Evolutionary conservation across 2,113 vertebrate genomes (phyloP).

Genomic region (Zosterops pallidus): DNA sequence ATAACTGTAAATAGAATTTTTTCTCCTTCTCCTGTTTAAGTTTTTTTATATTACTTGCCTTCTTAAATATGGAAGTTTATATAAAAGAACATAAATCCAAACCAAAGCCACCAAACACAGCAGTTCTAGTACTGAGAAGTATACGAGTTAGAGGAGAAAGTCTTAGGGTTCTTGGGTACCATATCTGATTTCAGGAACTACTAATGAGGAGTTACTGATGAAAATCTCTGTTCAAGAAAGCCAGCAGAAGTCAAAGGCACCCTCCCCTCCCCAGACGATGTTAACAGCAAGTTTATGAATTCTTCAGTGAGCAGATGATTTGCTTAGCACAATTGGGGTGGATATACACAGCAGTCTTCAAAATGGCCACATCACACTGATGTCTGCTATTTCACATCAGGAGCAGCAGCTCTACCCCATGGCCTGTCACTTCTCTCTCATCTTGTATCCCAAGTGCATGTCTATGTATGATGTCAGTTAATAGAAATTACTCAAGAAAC

Average conservation of each 20-base stretch:
- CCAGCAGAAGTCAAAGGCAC: neutral
- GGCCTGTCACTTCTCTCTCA: accelerated
- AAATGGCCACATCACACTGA: neutral
- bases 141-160: neutral
- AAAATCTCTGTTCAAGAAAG: neutral
- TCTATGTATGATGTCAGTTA: neutral
- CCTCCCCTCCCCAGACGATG: accelerated
- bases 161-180: neutral
- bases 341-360: neutral
- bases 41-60: neutral
- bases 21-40: neutral
- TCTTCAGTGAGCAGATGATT: neutral
- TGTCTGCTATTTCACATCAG: neutral
- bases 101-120: neutral
- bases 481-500: neutral
- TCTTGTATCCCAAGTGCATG: accelerated
- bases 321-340: accelerated
- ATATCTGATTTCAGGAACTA: neutral
- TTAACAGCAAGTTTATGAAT: neutral
- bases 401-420: neutral
- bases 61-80: neutral
- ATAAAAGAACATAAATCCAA: neutral
- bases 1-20: neutral
- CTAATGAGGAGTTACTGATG: neutral
- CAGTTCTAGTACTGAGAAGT: neutral